Evolutionary conservation across 2,113 vertebrate genomes (phyloP).

Genomic region (Pseudonaja textilis): DNA sequence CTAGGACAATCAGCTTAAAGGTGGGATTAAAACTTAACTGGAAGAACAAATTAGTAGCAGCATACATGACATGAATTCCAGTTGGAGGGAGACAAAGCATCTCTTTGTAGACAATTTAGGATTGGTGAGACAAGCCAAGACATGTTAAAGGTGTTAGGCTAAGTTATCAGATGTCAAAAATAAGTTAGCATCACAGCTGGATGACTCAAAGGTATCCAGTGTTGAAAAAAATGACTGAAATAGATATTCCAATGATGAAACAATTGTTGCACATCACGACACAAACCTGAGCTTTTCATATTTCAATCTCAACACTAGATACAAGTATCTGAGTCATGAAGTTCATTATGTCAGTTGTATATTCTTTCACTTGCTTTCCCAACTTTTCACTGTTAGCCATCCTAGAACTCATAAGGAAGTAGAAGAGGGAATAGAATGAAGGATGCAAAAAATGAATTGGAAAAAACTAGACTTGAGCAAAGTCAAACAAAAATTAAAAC

Average conservation of each 20-base stretch:
- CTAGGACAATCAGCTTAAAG: not conserved
- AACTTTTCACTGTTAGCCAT: not conserved
- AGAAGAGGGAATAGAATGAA: not conserved
- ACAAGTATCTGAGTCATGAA: not conserved
- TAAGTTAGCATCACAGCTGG: not conserved
- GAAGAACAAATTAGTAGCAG: not conserved
- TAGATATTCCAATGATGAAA: not conserved
- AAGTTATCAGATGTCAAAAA: not conserved
- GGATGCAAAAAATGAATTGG: not conserved
- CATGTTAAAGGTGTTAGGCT: not conserved
- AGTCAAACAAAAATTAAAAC: not conserved
- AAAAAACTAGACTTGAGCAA: not conserved
- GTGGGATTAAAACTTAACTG: not conserved
- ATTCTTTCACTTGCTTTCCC: not conserved
- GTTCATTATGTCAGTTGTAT: not conserved
- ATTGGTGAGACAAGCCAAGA: not conserved
- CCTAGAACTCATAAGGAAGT: not conserved
- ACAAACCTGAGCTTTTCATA: not conserved
- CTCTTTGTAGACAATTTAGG: not conserved
- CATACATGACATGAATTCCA: not conserved
- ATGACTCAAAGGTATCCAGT: not conserved
- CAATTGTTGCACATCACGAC: not conserved
- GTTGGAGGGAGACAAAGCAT: not conserved
- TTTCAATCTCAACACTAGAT: not conserved
- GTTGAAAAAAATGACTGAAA: not conserved